These are phyloP conservation scores for Clarias fuscus DNA, from an alignment of 2,797 vertebrate genomes.

Conservation along the genomic window DNA sequence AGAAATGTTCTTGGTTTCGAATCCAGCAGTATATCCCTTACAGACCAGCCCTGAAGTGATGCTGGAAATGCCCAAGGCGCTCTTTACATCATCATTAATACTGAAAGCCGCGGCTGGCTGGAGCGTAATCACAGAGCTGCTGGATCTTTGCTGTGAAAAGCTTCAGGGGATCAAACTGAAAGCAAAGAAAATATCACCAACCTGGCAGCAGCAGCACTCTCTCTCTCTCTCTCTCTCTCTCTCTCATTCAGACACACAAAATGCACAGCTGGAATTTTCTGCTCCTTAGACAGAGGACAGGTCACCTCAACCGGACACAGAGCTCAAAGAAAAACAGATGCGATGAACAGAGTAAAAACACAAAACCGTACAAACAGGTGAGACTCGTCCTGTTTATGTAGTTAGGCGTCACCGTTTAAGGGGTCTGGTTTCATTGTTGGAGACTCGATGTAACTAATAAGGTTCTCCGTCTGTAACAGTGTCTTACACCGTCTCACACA, in stretches of 20 bases:
- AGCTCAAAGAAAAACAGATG: conserved; percentile 20
- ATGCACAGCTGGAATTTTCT: conserved; percentile 20
- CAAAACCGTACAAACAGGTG: neutral
- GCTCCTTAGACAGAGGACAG: conserved; percentile 32
- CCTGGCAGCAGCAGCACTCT: neutral
- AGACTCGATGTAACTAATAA: conserved; percentile 7
- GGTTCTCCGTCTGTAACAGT: neutral
- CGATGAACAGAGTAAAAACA: conserved; percentile 8
- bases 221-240: neutral
- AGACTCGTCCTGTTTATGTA: neutral
- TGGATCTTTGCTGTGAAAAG: conserved; percentile 42
- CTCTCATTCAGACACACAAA: neutral
- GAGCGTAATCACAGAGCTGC: conserved; percentile 48
- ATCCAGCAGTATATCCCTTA: neutral
- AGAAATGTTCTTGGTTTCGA: neutral
- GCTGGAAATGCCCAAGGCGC: conserved; percentile 15
- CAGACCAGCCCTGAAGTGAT: neutral
- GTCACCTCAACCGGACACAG: conserved; percentile 37
- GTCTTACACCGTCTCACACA: neutral
- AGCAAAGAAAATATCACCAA: conserved; percentile 45
- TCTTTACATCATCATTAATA: conserved; percentile 34
- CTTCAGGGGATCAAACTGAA: conserved; percentile 44
- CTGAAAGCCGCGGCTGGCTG: conserved; percentile 35
- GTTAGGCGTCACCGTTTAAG: neutral
- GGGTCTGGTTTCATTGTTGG: neutral